phyloP scores from a whole-genome alignment of 37 sponge, comb jelly and placozoan species.

The Ianthella basta region DNA sequence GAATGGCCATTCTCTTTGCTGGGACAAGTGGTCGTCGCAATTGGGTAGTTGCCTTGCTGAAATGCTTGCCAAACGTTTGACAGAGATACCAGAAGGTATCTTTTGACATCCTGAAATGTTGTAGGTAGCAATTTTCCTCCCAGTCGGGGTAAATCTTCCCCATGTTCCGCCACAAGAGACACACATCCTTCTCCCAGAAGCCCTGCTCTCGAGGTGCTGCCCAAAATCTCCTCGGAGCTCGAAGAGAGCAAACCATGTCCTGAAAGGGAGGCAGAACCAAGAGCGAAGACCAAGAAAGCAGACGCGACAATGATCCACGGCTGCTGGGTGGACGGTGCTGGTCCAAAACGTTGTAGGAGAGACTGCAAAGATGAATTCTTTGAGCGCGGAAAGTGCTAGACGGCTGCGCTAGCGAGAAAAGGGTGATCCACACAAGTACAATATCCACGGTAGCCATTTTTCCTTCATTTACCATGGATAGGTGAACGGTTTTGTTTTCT shows the following conservation, averaged over 20 bases:
- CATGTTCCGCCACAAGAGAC: not conserved
- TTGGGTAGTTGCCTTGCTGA: not conserved
- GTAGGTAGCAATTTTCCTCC: conserved; percentile 4
- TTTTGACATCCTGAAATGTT: conserved; percentile 14
- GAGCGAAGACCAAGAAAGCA: too few relatives aligned
- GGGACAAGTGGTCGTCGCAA: not conserved
- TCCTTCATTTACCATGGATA: too few relatives aligned
- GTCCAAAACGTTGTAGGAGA: too few relatives aligned
- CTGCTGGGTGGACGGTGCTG: too few relatives aligned
- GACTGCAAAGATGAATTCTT: too few relatives aligned
- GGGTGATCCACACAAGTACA: too few relatives aligned
- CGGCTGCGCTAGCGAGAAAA: too few relatives aligned
- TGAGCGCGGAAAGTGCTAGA: too few relatives aligned
- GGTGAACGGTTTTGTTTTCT: too few relatives aligned
- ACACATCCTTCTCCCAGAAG: conserved; percentile 13
- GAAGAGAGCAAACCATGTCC: not conserved
- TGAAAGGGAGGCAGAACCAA: not conserved
- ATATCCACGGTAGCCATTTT: too few relatives aligned
- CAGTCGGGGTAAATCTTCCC: conserved; percentile 18
- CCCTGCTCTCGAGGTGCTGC: not conserved
- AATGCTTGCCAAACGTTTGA: not conserved
- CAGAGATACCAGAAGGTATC: conserved; percentile 3
- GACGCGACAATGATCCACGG: too few relatives aligned
- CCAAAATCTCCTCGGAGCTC: not conserved
- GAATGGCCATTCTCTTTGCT: conserved; percentile 1